phyloP scores from a whole-genome alignment of 2,113 vertebrate genomes.

The Panthera tigris region DNA sequence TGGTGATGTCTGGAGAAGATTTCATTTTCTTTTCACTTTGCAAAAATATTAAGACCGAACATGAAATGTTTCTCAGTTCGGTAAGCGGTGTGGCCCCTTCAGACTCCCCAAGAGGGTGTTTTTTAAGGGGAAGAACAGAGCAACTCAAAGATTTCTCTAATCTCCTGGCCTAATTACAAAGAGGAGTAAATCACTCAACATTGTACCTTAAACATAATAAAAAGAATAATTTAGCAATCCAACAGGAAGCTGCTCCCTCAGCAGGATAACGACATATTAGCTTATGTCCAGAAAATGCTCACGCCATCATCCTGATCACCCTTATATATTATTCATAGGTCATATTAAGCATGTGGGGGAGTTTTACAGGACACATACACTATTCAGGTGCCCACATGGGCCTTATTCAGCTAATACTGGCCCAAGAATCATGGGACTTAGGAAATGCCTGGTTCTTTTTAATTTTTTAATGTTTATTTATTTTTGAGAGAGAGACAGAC shows the following conservation, averaged over 20 bases:
- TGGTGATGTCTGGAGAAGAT: conserved; percentile 32
- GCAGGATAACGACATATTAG: neutral
- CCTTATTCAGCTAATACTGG: neutral
- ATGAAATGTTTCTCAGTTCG: neutral
- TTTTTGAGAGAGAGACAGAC: too few species aligned
- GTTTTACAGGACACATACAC: neutral
- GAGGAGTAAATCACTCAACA: conserved; percentile 26
- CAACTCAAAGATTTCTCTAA: conserved; percentile 14
- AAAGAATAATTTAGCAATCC: conserved; percentile 30
- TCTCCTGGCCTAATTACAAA: conserved; percentile 41
- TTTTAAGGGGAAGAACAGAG: conserved; percentile 31
- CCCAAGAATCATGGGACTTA: neutral
- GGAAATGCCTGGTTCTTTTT: neutral
- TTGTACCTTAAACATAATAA: conserved; percentile 44
- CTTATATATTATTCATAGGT: neutral
- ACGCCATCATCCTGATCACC: neutral
- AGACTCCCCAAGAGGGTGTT: neutral
- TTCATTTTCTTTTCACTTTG: conserved; percentile 52
- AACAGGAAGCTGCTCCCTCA: neutral
- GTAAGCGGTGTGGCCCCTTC: neutral
- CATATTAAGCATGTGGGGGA: neutral
- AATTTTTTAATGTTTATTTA: too few species aligned
- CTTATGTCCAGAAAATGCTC: neutral
- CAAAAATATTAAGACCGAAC: conserved; percentile 30
- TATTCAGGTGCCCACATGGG: neutral